Evolutionary conservation across 2,797 vertebrate genomes (phyloP), one percentile per base, ranked within the genome.

Genomic region (Anabas testudineus): DNA sequence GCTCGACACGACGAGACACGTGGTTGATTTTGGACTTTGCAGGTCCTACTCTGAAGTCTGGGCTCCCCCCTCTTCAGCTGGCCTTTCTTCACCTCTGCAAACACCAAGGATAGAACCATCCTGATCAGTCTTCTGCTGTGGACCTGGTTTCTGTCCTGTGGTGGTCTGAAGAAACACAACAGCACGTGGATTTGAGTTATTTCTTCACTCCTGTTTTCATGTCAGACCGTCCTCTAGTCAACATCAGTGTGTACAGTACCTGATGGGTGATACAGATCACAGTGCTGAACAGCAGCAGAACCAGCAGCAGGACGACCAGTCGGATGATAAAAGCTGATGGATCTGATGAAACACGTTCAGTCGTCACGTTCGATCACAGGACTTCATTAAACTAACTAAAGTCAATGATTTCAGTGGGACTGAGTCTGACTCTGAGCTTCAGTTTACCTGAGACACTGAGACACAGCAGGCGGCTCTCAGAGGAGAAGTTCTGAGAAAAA

Each of bases 261-360:
- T 48, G 36, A 3, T 1, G 16, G 15, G 22, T 41, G 64, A 16
- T 39, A 3, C 3, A 41, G 43, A 41, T 0, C 22, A 13, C 43
- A 14, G 6, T 2, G 34, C 16, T 21, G 43, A 32, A 3, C 9
- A 41, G 16, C 34, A 41, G 32, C 48, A 64, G 61, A 39, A 8
- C 21, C 42, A 47, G 32, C 2, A 3, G 43, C 53, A 67, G 24
- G 52, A 41, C 2, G 4, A 57, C 9, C 46, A 34, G 2, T 51
- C 19, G 32, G 54, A 49, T 15, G 46, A 51, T 32, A 2, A 26
- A n/a, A 55, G 5, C 34, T 16, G 14, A 13, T 41, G 24, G 65
- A 49, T 57, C 53, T 56, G 63, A 46, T 15, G 28, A 66, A 36
- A 46, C 52, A 28, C 19, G n/a, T 34, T 6, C 22, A 41, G 48